phyloP scores from a whole-genome alignment of 2,888 invertebrate genomes.

The Myopa tessellatipennis region DNA sequence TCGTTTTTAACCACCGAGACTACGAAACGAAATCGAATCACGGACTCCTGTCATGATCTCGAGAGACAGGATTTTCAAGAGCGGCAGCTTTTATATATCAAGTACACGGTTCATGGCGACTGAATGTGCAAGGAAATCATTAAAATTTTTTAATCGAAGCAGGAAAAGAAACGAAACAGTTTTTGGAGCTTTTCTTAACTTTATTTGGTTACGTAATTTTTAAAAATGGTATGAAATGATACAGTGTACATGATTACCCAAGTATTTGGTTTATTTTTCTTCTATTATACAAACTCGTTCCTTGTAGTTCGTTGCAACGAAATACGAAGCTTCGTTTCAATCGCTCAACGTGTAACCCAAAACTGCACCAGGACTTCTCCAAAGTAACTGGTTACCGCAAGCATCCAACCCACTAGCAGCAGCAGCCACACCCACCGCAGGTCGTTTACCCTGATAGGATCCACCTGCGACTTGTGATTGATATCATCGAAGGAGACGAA shows the following conservation, averaged over 20 bases:
- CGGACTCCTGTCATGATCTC: not conserved
- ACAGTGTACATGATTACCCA: too few species aligned
- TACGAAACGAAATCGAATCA: not conserved
- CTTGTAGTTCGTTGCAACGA: not conserved
- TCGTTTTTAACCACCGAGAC: not conserved
- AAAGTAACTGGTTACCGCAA: slow-evolving; percentile 22
- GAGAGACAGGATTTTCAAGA: slow-evolving; percentile 5
- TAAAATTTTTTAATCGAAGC: slow-evolving; percentile 13
- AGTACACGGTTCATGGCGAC: not conserved
- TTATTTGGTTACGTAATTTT: not conserved
- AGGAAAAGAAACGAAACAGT: not conserved
- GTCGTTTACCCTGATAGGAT: slow-evolving; percentile 38
- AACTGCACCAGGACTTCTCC: not conserved
- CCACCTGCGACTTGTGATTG: not conserved
- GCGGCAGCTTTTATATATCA: slow-evolving; percentile 13
- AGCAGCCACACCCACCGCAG: slow-evolving; percentile 41
- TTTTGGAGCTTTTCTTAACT: not conserved
- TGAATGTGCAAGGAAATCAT: not conserved
- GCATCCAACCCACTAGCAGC: slow-evolving; percentile 16
- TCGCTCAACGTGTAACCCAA: not conserved
- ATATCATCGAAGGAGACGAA: slow-evolving; percentile 38
- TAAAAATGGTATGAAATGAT: not conserved
- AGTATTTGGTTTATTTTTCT: not conserved
- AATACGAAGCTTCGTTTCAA: not conserved
- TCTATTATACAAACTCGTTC: not conserved